Evolutionary conservation across 1,140 invertebrate genomes (phyloP).

Genomic region (Platyscapa corneri): DNA sequence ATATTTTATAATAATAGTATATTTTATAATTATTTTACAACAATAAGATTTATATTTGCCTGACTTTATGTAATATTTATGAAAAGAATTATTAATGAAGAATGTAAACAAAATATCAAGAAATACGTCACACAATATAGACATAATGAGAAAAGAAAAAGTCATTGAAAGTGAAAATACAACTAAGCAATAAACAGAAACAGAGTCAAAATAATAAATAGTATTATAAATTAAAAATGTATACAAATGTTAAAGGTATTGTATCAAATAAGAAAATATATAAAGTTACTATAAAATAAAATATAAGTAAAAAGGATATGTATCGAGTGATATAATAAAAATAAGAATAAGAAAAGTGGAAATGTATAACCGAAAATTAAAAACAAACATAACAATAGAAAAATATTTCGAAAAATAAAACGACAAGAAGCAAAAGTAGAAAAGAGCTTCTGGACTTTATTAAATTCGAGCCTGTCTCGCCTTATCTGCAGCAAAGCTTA

Average conservation of each 20-base stretch:
- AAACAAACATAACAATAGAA: slow-evolving; percentile 14
- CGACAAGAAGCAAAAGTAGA: background rate
- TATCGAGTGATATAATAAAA: too few relatives aligned
- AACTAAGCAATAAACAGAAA: background rate
- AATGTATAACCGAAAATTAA: slow-evolving; percentile 36
- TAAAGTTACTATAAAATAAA: background rate
- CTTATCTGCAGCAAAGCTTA: slow-evolving; percentile 53
- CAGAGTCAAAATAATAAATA: background rate
- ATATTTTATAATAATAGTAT: too few relatives aligned
- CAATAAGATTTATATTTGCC: too few relatives aligned
- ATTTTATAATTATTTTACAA: too few relatives aligned
- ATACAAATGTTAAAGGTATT: background rate
- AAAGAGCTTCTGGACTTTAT: slow-evolving; percentile 43
- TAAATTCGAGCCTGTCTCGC: slow-evolving; percentile 48
- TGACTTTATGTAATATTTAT: too few relatives aligned
- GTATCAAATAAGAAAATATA: background rate
- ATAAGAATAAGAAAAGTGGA: background rate
- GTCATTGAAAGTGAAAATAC: background rate
- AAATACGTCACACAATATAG: too few relatives aligned
- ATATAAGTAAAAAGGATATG: slow-evolving; percentile 2
- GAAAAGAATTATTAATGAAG: too few relatives aligned
- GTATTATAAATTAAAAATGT: background rate
- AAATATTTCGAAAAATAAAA: background rate
- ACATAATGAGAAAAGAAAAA: background rate
- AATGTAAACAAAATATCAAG: too few relatives aligned